These are phyloP conservation scores for Myotis pilosus DNA, from an alignment of 2,797 vertebrate species.

Conservation along the genomic window DNA sequence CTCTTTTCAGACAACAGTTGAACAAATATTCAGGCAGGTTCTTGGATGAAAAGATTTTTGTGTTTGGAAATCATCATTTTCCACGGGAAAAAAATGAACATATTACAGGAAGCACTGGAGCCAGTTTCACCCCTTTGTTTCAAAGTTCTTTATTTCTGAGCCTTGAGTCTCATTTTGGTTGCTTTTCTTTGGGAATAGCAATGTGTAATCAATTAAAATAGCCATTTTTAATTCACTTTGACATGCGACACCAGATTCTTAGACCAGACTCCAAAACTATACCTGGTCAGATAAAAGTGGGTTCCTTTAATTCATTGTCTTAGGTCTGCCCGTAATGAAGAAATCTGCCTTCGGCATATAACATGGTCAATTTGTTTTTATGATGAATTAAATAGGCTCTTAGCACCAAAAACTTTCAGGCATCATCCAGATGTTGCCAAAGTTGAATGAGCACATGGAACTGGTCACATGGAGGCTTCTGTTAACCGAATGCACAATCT, in stretches of 20 bases:
- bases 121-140: neutral
- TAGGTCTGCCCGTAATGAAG: conserved; percentile 1
- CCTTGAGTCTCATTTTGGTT: conserved; percentile 19
- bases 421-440: conserved; percentile 64
- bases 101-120: conserved; percentile 54
- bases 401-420: conserved; percentile 66
- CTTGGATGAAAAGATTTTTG: conserved; percentile 66
- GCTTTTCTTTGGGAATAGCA: conserved; percentile 58
- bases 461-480: conserved; percentile 50
- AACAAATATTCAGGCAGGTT: conserved; percentile 58
- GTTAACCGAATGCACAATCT: conserved; percentile 65
- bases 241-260: neutral
- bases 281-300: neutral
- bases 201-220: neutral
- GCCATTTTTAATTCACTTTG: conserved; percentile 13
- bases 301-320: neutral
- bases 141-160: conserved; percentile 60
- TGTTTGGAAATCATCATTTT: conserved; percentile 73
- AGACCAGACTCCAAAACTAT: neutral
- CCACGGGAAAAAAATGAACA: conserved; percentile 57
- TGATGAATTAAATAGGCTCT: conserved; percentile 42
- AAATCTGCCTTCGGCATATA: conserved; percentile 66
- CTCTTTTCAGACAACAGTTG: conserved; percentile 31
- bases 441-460: conserved; percentile 63
- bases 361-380: conserved; percentile 58